Evolutionary conservation across 2,888 invertebrate genomes (phyloP).

Genomic region (Oeneis ivallda): DNA sequence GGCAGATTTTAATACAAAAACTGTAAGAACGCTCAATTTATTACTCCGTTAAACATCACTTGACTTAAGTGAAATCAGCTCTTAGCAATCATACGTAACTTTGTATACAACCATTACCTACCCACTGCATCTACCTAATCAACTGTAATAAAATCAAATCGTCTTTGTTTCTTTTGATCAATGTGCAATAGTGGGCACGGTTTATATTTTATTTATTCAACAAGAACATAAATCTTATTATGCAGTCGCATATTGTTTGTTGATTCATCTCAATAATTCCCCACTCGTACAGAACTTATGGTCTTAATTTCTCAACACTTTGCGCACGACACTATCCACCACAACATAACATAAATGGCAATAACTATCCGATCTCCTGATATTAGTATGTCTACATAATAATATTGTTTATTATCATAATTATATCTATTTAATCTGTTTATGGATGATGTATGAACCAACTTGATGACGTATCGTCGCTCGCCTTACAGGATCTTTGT

Average conservation of each 20-base stretch:
- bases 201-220: conserved; percentile 7
- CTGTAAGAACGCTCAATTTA: too few species aligned
- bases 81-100: too few species aligned
- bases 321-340: conserved; percentile 36
- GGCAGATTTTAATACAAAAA: too few species aligned
- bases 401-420: conserved; percentile 27
- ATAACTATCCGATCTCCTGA: conserved; percentile 30
- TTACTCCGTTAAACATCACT: too few species aligned
- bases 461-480: conserved; percentile 9
- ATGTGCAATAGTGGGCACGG: neutral
- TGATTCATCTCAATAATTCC: conserved; percentile 5
- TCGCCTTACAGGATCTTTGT: neutral
- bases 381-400: conserved; percentile 34
- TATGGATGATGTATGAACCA: neutral
- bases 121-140: too few species aligned
- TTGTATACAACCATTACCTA: too few species aligned
- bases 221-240: conserved; percentile 7
- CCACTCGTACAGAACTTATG: neutral
- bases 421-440: conserved; percentile 29
- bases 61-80: too few species aligned
- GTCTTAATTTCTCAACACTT: conserved; percentile 20
- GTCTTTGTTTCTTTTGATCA: neutral
- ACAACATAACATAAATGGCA: conserved; percentile 19
- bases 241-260: conserved; percentile 3
- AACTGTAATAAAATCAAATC: too few species aligned